Evolutionary conservation across 2,888 invertebrate species (phyloP), one percentile per base, ranked within the genome.

Genomic region (Folsomia manolachei): DNA sequence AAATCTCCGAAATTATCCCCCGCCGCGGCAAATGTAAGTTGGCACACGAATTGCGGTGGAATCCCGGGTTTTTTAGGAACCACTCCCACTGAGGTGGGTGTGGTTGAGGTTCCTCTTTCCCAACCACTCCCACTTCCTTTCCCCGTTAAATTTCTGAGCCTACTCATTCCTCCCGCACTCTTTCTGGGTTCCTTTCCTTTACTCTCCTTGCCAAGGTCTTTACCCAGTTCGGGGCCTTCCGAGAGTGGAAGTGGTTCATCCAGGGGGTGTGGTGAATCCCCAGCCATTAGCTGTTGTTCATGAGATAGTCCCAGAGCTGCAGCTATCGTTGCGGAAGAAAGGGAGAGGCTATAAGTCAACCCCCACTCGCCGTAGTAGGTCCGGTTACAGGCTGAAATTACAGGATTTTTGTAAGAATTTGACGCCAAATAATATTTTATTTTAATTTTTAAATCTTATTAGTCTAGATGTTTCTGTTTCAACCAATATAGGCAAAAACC

Each of bases 361-460:
- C 93, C 94, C 70, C 93, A 89, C 82, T 94, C 92, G 1, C 94
- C 95, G 81, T 91, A 93, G 84, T 94, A 95, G 2, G 95, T 95
- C 82, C 90, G 89, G 85, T 95, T 95, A 86, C 95, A 95, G 66
- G 90, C 93, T 93, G 88, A 63, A 84, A 87, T 27, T 7, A 18
- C 1, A 11, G 9, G 11, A 51, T 51, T 51, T 14, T 51, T 51
- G 14, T 51, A n/a, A n/a, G n/a, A n/a, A n/a, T n/a, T n/a, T n/a
- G n/a, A n/a, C n/a, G n/a, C n/a, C n/a, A n/a, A n/a, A n/a, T n/a
- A n/a, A n/a, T n/a, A 65, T 61, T 64, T n/a, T 62, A 62, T 25
- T 14, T 52, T 18, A 52, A 18, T n/a, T n/a, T n/a, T n/a, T n/a
- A n/a, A n/a, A n/a, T n/a, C n/a, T n/a, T n/a, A n/a, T n/a, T n/a